Evolutionary conservation across 2,797 vertebrate species (phyloP), one percentile per base, ranked within the genome.

Genomic region (Poecilia wingei): DNA sequence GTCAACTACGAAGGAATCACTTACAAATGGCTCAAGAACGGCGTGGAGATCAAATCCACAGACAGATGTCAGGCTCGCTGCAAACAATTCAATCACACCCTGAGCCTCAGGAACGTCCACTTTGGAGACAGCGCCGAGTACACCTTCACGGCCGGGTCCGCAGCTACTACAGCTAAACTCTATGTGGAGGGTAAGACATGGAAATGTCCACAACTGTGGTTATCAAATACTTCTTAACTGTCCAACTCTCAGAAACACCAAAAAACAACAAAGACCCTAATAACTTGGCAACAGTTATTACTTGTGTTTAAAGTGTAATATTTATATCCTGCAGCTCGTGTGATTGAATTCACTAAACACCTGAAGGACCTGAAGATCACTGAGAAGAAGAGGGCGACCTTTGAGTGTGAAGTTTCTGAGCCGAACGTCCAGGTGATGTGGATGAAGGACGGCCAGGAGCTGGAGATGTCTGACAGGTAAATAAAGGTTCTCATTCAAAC

Each of bases 1-100:
- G 96, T 99, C 74, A 99, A 99, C 94, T 96, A 97, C 46, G 97
- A 99, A 94, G 97, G 96, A 51, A 96, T 99, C 85, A 94, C 96
- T 0, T 99, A 98, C 91, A 98, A 97, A 87, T 99, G 98, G 98
- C 91, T 99, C 57, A 99, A 99, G 94, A 99, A 99, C 2, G 98
- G 98, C 0, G 92, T 98, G 82, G 98, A 98, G 94, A 98, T 99
- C 91, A 96, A 96, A 61, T 99, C 98, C 0, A 98, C 97, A 0
- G 98, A 99, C 88, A 95, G 98, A 82, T 98, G 97, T 84, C 98
- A 98, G 90, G 96, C 96, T 86, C 96, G 97, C 84, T 96, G 97
- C 76, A 98, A 96, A 90, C 97, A 98, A 90, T 95, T 97, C 49
- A 96, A 91, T 0, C 98, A 99, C 93, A 97, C 96, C 3, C 95